Evolutionary conservation across 2,113 vertebrate species (phyloP), one percentile per base, ranked within the genome.

Genomic region (Rhynchomys soricoides): DNA sequence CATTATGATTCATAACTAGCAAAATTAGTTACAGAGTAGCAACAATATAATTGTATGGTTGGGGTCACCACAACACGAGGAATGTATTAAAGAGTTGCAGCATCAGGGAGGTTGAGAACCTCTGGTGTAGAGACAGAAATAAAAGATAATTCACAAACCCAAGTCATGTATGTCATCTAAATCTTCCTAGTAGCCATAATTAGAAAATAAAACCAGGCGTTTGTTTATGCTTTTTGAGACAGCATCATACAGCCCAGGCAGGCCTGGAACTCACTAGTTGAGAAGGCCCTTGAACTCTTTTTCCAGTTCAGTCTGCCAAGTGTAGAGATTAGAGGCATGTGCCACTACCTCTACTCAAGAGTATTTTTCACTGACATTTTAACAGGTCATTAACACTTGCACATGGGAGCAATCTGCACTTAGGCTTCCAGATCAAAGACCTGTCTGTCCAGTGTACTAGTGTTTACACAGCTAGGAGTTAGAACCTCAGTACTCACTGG

Each of bases 321-420:
- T 43, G 40, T 26, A 10, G 81, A 15, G 37, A 62, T 83, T n/a
- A 73, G 12, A 73, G 48, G 86, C 8, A 40, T 17, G 22, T 19
- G 24, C 4, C 48, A 21, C 37, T 11, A 70, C 19, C 7, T 21
- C 64, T n/a, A 21, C 13, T 70, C 34, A 17, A 50, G n/a, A 91
- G 71, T 79, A 90, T 16, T 81, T 89, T 79, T 90, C 68, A 79
- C 13, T 13, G 73, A 31, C 82, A 88, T 89, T 88, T 83, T 83
- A 83, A 29, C 5, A 95, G 62, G 37, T 79, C 59, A 75, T n/a
- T 43, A 89, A 13, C 50, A 79, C 31, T 78, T 73, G 40, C 43
- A 94, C 82, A 86, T 48, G 43, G 19, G 79, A 24, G 7, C 45
- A 37, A 22, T 87, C 86, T 71, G 55, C 40, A 59, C 16, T 89